phyloP scores from a whole-genome alignment of 2,797 vertebrate species.

The Anguilla megastoma region DNA sequence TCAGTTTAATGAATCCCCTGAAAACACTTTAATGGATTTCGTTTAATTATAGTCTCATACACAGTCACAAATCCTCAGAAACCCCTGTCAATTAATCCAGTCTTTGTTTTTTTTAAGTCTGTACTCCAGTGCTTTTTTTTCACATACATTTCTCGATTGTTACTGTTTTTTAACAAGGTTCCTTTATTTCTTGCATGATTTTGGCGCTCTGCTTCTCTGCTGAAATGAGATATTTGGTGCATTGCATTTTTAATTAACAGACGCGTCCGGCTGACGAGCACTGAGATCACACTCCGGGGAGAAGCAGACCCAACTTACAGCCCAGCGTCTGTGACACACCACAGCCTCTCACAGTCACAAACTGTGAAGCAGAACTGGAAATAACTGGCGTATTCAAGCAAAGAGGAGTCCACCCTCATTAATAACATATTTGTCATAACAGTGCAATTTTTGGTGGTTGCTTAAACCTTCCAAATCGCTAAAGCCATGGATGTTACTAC shows the following conservation, averaged over 20 bases:
- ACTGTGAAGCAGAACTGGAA: not conserved
- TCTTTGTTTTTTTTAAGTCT: not conserved
- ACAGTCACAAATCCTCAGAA: constrained; percentile 35
- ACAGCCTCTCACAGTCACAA: not conserved
- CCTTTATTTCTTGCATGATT: not conserved
- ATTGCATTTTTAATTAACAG: not conserved
- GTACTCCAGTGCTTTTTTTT: not conserved
- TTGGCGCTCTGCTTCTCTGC: not conserved
- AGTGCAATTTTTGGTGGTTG: no score
- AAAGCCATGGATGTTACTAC: no score
- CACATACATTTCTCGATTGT: not conserved
- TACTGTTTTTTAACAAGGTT: not conserved
- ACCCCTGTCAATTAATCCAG: not conserved
- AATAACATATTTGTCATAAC: not conserved
- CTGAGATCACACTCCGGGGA: not conserved
- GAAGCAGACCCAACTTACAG: not conserved
- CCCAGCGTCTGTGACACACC: not conserved
- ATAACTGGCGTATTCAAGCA: not conserved
- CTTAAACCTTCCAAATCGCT: no score
- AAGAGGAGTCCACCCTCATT: not conserved
- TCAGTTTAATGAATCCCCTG: constrained; percentile 52
- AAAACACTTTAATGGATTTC: constrained; percentile 58
- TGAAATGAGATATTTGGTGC: not conserved
- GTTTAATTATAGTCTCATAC: constrained; percentile 63
- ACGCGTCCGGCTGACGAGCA: not conserved